These are phyloP conservation scores for Ascidia mentula DNA, from an alignment of 23 tunicate species.

Conservation along the genomic window DNA sequence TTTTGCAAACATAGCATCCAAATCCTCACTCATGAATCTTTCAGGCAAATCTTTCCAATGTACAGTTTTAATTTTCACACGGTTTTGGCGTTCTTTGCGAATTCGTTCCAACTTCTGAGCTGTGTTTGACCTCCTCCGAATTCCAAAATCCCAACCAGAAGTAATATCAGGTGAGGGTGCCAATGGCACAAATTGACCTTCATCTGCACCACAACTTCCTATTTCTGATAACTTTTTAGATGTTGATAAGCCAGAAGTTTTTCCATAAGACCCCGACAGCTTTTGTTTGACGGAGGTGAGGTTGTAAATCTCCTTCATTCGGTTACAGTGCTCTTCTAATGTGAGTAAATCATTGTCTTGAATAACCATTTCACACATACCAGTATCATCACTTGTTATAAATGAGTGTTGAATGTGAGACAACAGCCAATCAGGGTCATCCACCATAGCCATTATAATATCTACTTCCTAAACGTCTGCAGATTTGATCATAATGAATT, in stretches of 20 bases:
- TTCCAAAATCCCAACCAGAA: conserved; percentile 89
- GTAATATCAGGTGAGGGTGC: conserved; percentile 88
- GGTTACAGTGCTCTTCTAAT: conserved; percentile 54
- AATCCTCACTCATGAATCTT: conserved; percentile 33
- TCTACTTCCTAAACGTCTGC: no score
- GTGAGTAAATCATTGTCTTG: conserved; percentile 68
- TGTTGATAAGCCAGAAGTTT: background rate
- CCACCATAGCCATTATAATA: conserved; percentile 78
- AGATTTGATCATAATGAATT: no score
- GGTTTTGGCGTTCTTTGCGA: conserved; percentile 69
- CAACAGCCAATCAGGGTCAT: conserved; percentile 85
- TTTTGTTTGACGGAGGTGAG: background rate
- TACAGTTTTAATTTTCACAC: conserved; percentile 69
- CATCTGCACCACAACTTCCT: background rate
- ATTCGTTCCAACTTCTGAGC: conserved; percentile 93
- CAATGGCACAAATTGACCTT: background rate
- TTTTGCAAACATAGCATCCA: conserved; percentile 43
- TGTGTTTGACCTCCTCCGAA: conserved; percentile 80
- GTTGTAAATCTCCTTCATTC: conserved; percentile 19
- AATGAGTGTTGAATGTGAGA: conserved; percentile 80
- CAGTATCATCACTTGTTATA: conserved; percentile 94
- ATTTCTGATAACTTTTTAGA: background rate
- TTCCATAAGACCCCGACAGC: background rate
- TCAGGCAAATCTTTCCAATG: conserved; percentile 67
- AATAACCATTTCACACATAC: conserved; percentile 93